Base-by-base conservation (phyloP, 53 echinoderm and acorn worm species). In the Apostichopus leukothele region DNA sequence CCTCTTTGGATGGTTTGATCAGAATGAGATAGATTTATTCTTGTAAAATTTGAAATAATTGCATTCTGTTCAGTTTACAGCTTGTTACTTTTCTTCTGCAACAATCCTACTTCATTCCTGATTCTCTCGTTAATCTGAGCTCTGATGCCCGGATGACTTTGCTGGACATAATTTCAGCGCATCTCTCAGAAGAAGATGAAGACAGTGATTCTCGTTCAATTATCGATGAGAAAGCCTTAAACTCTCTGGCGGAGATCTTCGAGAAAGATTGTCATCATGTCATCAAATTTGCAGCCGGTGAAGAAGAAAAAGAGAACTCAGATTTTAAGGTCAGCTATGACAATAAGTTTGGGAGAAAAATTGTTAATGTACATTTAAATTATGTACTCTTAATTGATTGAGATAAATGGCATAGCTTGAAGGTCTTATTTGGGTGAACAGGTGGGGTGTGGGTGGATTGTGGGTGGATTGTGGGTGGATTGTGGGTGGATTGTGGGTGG, bases 81-180 rank as follows among this genome's bases (percentile, higher is more conserved):
- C 74, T 86, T 50, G 74, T 74, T 39, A 86, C 66, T 12, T 73
- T 52, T 67, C 53, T 86, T 26, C n/a, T 86, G 4, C 73, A 6
- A 7, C 86, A 50, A 51, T 18, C 50, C 10, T 27, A 51, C 73
- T 86, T 86, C 18, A 39, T 86, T 14, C 52, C 71, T 9, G 86
- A 86, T 14, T 26, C 86, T 14, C 55, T 86, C 9, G 55, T 50
- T 39, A 22, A 13, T 50, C 18, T 86, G 86, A 50, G 19, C 73
- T 39, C 86, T 39, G 73, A 71, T 27, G 73, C 86, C 11, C 66
- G 55, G 53, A 86, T 53, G 8, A 74, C 73, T n/a, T 73, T 86
- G 14, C n/a, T 74, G 51, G 86, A 86, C 12, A 86, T 86, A 18
- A 74, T 86, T 12, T 50, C 86, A 39, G 86, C 86, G 20, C 86